A percentile compares a stretch with the other conserved stretches of the same genome.
Conservation (phyloP, 2,797 vertebrate species). For the Jordanella pulchra region DNA sequence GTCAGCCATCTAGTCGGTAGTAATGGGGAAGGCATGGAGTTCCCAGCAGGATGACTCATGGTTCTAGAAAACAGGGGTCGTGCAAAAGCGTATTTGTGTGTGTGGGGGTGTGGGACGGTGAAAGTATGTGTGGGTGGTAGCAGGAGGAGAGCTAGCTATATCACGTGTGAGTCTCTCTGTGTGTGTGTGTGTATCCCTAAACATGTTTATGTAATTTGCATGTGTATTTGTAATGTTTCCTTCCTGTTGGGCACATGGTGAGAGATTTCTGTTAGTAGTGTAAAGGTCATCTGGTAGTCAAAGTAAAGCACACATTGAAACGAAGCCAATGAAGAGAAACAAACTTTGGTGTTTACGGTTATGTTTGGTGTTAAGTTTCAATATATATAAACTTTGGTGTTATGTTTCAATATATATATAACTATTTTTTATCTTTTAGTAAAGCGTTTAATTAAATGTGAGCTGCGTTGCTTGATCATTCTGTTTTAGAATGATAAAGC, state of each 20-base stretch:
- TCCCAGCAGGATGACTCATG: conserved; percentile 76
- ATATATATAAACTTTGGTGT: not conserved
- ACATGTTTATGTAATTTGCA: conserved; percentile 46
- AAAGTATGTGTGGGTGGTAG: conserved; percentile 30
- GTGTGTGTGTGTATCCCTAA: conserved; percentile 1
- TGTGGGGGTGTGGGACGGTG: conserved; percentile 5
- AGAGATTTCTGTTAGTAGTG: conserved; percentile 19
- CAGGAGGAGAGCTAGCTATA: conserved; percentile 9
- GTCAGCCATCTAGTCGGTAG: conserved; percentile 49
- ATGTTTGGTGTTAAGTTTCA: not conserved
- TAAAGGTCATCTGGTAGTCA: conserved; percentile 50
- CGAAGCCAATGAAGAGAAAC: not conserved
- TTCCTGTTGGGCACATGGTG: conserved; percentile 39
- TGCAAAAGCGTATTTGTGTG: conserved; percentile 32
- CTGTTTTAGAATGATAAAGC: no score
- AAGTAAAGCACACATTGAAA: conserved; percentile 13
- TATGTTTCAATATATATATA: not conserved
- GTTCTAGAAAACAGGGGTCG: conserved; percentile 48
- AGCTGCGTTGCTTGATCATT: not conserved
- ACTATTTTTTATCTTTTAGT: not conserved
- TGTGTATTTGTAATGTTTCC: conserved; percentile 46
- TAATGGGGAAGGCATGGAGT: conserved; percentile 72
- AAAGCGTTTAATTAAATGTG: not conserved
- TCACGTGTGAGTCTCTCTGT: conserved; percentile 14
- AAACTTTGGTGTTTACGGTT: no score